phyloP scores from a whole-genome alignment of 2,113 vertebrate species.

The Ascaphus truei region DNA sequence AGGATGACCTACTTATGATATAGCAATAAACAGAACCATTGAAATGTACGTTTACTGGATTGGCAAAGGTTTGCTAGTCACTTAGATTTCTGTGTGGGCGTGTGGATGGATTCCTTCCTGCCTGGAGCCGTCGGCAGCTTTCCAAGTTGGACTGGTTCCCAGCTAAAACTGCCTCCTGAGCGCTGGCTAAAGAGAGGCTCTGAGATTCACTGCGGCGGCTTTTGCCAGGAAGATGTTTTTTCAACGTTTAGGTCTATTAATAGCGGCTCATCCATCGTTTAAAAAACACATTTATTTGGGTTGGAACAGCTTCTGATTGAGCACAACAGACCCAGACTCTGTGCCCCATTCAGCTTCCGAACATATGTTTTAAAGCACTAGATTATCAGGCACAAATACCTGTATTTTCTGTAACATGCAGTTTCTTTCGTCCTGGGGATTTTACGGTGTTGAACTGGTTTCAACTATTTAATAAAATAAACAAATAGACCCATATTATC shows the following conservation, averaged over 20 bases:
- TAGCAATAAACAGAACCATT: constrained; percentile 1
- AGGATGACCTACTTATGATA: constrained; percentile 7
- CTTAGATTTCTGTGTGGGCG: constrained; percentile 21
- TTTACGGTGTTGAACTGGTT: too few relatives aligned
- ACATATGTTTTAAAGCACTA: too few relatives aligned
- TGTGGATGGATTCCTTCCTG: not conserved
- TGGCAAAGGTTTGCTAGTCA: constrained; percentile 10
- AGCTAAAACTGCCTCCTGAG: not conserved
- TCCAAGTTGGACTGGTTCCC: not conserved
- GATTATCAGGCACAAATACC: too few relatives aligned
- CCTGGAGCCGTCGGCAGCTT: not conserved
- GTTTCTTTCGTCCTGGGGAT: too few relatives aligned
- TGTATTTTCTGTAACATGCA: too few relatives aligned
- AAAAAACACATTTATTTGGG: not conserved
- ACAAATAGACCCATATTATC: too few relatives aligned
- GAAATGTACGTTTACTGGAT: constrained; percentile 5
- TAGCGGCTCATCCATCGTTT: not conserved
- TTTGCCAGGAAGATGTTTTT: not conserved
- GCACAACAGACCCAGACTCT: too few relatives aligned
- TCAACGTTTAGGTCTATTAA: not conserved
- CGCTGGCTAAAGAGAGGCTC: not conserved
- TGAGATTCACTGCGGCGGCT: not conserved
- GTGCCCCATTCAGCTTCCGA: not conserved
- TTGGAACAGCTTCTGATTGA: not conserved
- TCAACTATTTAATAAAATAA: too few relatives aligned